These are phyloP conservation scores for Drosophila kurseongensis DNA, from an alignment of 1,140 invertebrate genomes.

Conservation along the genomic window DNA sequence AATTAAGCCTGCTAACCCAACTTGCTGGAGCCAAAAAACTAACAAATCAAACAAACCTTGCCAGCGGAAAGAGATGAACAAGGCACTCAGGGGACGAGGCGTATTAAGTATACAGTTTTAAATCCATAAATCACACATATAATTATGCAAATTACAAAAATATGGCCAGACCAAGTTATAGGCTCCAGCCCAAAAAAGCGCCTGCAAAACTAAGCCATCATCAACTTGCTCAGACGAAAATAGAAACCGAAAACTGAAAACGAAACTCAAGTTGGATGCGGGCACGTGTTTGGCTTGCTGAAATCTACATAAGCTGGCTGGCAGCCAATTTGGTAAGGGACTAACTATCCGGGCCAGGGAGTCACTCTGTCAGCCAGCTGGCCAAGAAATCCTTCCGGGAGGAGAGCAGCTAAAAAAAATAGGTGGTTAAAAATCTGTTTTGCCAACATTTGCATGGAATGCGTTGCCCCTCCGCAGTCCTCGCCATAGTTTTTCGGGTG, in stretches of 20 bases:
- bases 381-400: conserved; percentile 62
- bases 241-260: conserved; percentile 68
- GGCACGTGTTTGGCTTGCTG: conserved; percentile 78
- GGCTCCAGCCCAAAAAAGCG: conserved; percentile 21
- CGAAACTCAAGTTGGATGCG: conserved; percentile 66
- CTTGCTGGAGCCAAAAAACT: conserved; percentile 19
- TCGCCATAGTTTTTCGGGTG: conserved; percentile 56
- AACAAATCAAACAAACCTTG: conserved; percentile 47
- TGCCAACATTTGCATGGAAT: conserved; percentile 79
- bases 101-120: conserved; percentile 59
- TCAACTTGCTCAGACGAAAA: conserved; percentile 45
- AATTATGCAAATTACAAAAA: conserved; percentile 80
- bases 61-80: conserved; percentile 2
- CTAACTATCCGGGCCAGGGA: conserved; percentile 67
- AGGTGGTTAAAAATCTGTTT: conserved; percentile 76
- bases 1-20: conserved; percentile 21
- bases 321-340: conserved; percentile 72
- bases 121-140: conserved; percentile 82
- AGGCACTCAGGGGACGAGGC: neutral
- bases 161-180: conserved; percentile 62
- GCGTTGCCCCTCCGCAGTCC: conserved; percentile 46
- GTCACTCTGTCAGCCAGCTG: conserved; percentile 40
- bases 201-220: conserved; percentile 36
- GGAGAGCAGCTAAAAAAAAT: conserved; percentile 50
- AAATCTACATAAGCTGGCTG: conserved; percentile 81